Percentiles rank a stretch among this genome's conserved stretches.
Evolutionary conservation across 2,113 vertebrate genomes (phyloP).

Genomic region (Periophthalmus modestus): DNA sequence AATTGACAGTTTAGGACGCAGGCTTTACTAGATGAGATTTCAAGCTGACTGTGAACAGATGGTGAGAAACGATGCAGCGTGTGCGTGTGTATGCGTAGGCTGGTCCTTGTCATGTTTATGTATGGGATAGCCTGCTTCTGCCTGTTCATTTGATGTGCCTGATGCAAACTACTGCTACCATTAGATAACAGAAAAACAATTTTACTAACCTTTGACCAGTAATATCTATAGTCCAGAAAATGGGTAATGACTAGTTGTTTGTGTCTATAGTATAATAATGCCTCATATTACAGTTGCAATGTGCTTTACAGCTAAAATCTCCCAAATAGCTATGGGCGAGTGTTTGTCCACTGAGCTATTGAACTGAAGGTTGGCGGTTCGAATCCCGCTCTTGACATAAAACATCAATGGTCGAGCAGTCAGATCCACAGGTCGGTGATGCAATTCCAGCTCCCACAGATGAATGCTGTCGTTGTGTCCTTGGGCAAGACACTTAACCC

Average conservation of each 20-base stretch:
- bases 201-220: neutral
- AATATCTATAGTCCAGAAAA: neutral
- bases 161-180: neutral
- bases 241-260: neutral
- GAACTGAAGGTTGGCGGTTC: too few species aligned
- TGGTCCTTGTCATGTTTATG: neutral
- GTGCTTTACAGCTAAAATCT: too few species aligned
- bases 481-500: too few species aligned
- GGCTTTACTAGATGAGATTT: neutral
- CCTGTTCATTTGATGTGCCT: neutral
- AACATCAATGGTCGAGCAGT: too few species aligned
- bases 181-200: neutral
- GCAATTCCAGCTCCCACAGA: too few species aligned
- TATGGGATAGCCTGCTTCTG: neutral
- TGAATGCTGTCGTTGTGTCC: too few species aligned
- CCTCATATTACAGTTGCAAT: neutral
- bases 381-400: too few species aligned
- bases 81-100: neutral
- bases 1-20: neutral
- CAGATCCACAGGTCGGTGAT: too few species aligned
- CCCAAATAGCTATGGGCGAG: too few species aligned
- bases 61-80: neutral
- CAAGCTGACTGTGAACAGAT: neutral
- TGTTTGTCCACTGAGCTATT: too few species aligned
- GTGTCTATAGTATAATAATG: neutral